phyloP scores from a whole-genome alignment of 2,888 invertebrate species.

The Drosophila mimetica region DNA sequence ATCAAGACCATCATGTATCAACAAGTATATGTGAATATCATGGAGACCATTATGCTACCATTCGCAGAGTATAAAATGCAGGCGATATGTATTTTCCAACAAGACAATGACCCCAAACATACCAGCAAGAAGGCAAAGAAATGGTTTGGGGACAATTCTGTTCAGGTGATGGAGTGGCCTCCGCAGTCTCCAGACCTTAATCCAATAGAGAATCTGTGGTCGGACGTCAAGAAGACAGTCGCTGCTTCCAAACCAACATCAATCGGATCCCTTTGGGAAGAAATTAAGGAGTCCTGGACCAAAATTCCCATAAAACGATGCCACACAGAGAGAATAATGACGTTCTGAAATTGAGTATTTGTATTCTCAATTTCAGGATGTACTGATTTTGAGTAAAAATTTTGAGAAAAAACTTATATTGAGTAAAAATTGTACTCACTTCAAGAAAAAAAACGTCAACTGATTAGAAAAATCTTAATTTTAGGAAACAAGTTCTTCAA shows the following conservation, averaged over 20 bases:
- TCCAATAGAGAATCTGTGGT: background rate
- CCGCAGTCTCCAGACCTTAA: background rate
- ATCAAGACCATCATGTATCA: background rate
- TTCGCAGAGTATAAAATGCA: background rate
- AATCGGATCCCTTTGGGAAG: background rate
- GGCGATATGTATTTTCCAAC: background rate
- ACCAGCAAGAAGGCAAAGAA: too few species aligned
- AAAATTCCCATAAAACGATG: background rate
- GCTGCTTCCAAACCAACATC: background rate
- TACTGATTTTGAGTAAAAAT: too few species aligned
- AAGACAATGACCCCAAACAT: background rate
- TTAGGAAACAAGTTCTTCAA: too few species aligned
- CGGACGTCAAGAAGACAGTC: background rate
- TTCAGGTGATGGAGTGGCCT: background rate
- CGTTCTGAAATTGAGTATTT: too few species aligned
- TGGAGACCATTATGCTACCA: background rate
- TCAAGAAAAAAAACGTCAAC: too few species aligned
- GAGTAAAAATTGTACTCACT: too few species aligned
- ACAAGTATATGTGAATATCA: background rate
- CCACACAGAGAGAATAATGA: too few species aligned
- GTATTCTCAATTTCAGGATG: too few species aligned
- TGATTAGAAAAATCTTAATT: too few species aligned
- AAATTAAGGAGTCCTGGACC: background rate
- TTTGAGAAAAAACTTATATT: too few species aligned
- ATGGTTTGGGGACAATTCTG: background rate